Percentiles rank a stretch among this genome's conserved stretches.
Conservation (phyloP, 2,888 invertebrate genomes). For the Maniola hyperantus region DNA sequence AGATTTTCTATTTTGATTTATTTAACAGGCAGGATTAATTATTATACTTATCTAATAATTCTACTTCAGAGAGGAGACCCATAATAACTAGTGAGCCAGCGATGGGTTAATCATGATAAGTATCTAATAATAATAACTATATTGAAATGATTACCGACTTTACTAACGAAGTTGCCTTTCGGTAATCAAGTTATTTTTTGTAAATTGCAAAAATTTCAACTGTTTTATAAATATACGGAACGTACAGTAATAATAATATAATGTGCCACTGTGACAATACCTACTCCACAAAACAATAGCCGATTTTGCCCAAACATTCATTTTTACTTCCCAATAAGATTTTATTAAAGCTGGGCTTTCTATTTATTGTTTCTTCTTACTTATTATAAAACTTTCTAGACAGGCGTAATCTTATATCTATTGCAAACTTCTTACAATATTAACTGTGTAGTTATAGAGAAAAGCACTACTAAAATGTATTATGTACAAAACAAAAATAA, state of each 20-base stretch:
- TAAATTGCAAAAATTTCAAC: not conserved
- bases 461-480: not conserved
- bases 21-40: too few species aligned
- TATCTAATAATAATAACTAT: too few species aligned
- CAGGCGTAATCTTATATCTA: not conserved
- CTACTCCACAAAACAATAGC: not conserved
- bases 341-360: not conserved
- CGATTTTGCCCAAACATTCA: not conserved
- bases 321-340: not conserved
- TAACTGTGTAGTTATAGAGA: not conserved
- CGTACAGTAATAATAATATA: too few species aligned
- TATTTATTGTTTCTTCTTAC: not conserved
- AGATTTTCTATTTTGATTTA: not conserved
- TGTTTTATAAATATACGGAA: not conserved
- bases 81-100: too few species aligned
- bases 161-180: too few species aligned
- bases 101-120: too few species aligned
- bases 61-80: too few species aligned
- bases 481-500: constrained; percentile 10
- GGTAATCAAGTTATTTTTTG: too few species aligned
- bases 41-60: too few species aligned
- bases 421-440: not conserved
- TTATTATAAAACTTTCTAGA: not conserved
- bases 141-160: too few species aligned
- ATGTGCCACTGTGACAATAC: too few species aligned